Evolutionary conservation across 2,888 invertebrate species (phyloP), one percentile per base, ranked within the genome.

Genomic region (Ommatoiulus sabulosus): DNA sequence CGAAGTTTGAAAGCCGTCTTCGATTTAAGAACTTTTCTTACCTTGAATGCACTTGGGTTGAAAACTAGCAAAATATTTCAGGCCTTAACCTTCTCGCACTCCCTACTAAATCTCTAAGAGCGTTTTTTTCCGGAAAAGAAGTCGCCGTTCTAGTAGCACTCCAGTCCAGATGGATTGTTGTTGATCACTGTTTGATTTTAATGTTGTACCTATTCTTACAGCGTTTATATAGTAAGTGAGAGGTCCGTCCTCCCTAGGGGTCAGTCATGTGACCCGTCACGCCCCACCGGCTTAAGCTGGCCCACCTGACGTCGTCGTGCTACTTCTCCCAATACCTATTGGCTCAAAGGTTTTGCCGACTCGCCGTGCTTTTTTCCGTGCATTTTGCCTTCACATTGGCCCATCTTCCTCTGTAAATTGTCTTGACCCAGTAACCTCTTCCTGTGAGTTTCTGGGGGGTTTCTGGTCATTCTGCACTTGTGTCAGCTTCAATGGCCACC

Each of bases 361-460:
- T 86, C 46, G 86, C 46, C 86, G 46, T 86, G 44, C 48, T 86
- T 86, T 86, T 86, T 44, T 17, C 85, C 43, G 44, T 85, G 20
- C 44, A 44, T 86, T 86, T 86, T 86, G 15, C 48, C 86, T 86
- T 46, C 86, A 44, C 46, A 87, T n/a, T 87, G n/a, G 52, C 57
- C 63, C 87, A 57, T 87, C 87, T 87, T 87, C 87, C 63, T 87
- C 57, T 24, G 20, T 87, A 48, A 87, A 87, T 87, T 87, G 35
- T 52, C 87, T 87, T 87, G 87, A 87, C 87, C 87, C 87, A 87
- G 87, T 87, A 87, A 87, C 87, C 87, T 86, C 86, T 87, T 87
- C 87, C 80, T 80, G 80, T 80, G 80, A 35, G 15, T 80, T 80
- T 80, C 80, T 80, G 80, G 80, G 80, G 72, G 80, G 80, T 80